Base-by-base conservation (phyloP, 2,797 vertebrate genomes). In the Coracias cyanogaster region DNA sequence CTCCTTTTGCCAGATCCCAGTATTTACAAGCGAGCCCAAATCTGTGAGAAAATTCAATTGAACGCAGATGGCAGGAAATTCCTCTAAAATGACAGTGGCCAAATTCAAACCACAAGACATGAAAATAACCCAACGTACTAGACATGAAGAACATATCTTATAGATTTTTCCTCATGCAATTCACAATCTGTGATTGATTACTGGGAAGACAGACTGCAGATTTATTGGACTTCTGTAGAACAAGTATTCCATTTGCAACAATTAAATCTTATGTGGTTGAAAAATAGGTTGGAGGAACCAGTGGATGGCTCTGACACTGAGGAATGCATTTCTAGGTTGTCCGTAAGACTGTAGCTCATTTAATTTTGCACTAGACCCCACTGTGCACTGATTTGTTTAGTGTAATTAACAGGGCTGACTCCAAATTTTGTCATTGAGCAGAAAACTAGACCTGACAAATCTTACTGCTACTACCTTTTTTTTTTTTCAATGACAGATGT, bases 61-160 rank as follows among this genome's bases (percentile, higher is more conserved):
- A 99, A 99, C 7, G 96, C 99, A 99, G 99, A 99, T 99, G 99
- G 98, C 99, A 99, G 99, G 99, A 99, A 99, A 99, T 99, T 99
- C 99, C 99, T 99, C 97, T 97, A 98, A 99, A 99, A 99, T 99
- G 98, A 99, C 99, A 99, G 98, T 98, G 98, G 98, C 98, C 99
- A 99, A 99, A 99, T 98, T 98, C 98, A 98, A 99, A 99, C 99
- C 99, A 97, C 99, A 99, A 98, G 98, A 99, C 98, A 99, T 98
- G 98, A 98, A 98, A 99, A 98, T 98, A 98, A 99, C 98, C 99
- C 98, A 97, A 95, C 96, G 84, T 95, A 98, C 98, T 98, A 98
- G 98, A 98, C 97, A 96, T 96, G 97, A 97, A 98, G 97, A 96
- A 98, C 97, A 96, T 98, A 97, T 98, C 98, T 97, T 98, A 98